phyloP scores from a whole-genome alignment of 2,888 invertebrate species.

The Limnephilus marmoratus region DNA sequence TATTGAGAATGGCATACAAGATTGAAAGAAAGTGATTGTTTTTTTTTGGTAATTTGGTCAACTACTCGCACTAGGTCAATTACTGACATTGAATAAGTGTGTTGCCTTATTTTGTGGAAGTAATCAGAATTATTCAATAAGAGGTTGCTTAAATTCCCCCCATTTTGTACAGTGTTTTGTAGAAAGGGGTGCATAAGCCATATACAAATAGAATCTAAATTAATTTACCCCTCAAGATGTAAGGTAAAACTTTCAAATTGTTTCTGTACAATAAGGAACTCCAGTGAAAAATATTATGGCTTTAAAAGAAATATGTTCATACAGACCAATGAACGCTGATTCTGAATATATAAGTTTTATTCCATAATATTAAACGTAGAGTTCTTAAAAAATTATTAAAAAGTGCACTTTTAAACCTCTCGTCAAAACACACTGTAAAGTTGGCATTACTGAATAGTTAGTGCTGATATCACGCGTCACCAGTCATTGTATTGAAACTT shows the following conservation, averaged over 20 bases:
- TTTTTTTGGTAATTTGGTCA: background rate
- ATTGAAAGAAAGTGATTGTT: background rate
- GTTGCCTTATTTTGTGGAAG: background rate
- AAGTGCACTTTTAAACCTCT: too few species aligned
- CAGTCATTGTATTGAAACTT: too few species aligned
- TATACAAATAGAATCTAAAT: background rate
- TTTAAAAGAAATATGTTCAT: too few species aligned
- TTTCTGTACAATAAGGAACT: background rate
- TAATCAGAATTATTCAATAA: background rate
- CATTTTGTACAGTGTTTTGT: background rate
- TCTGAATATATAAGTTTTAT: too few species aligned
- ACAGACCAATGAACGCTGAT: too few species aligned
- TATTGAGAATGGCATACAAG: background rate
- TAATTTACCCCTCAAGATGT: background rate
- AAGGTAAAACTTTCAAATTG: background rate
- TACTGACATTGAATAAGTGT: background rate
- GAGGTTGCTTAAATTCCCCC: background rate
- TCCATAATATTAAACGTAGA: too few species aligned
- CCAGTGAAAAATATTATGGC: too few species aligned
- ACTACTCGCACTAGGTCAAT: background rate
- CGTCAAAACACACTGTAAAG: too few species aligned
- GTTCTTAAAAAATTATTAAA: too few species aligned
- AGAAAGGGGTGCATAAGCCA: background rate
- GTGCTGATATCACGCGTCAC: too few species aligned
- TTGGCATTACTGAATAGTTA: too few species aligned